Conservation (phyloP, 35 echinoderm and acorn worm species). For the Ophioderma brevispina region DNA sequence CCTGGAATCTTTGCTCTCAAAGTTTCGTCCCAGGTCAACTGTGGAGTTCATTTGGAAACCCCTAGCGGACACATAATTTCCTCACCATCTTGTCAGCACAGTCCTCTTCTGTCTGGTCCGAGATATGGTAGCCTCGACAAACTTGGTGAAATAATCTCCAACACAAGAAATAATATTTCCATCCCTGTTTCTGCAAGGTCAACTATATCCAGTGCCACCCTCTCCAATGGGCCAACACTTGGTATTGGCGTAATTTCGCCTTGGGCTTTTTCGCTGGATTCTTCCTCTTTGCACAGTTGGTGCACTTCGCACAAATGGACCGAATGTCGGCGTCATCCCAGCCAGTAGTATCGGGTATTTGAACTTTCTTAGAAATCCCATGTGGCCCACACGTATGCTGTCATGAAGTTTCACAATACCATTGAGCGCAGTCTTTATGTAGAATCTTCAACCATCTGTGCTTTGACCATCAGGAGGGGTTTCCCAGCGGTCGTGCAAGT, state of each 20-base stretch:
- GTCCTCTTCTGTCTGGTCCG: slow-evolving; percentile 31
- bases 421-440: not conserved
- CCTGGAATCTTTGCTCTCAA: slow-evolving; percentile 22
- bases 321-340: slow-evolving; percentile 1
- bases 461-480: not conserved
- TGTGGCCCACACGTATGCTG: slow-evolving; percentile 22
- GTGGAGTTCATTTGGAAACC: slow-evolving; percentile 34
- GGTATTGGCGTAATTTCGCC: slow-evolving; percentile 22
- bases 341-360: slow-evolving; percentile 52
- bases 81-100: slow-evolving; percentile 29
- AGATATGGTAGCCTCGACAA: slow-evolving; percentile 37
- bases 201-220: slow-evolving; percentile 44
- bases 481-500: slow-evolving; percentile 54
- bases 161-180: slow-evolving; percentile 39
- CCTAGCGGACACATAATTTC: slow-evolving; percentile 58
- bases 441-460: slow-evolving; percentile 31
- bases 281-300: slow-evolving; percentile 41
- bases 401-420: slow-evolving; percentile 39
- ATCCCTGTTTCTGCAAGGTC: slow-evolving; percentile 34
- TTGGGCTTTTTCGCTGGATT: not conserved
- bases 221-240: slow-evolving; percentile 37
- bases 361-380: slow-evolving; percentile 41
- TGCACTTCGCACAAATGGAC: slow-evolving; percentile 7
- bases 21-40: slow-evolving; percentile 65
- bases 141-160: slow-evolving; percentile 49